Evolutionary conservation across 2,113 vertebrate genomes (phyloP), one percentile per base, ranked within the genome.

Genomic region (Atherinomorus stipes): DNA sequence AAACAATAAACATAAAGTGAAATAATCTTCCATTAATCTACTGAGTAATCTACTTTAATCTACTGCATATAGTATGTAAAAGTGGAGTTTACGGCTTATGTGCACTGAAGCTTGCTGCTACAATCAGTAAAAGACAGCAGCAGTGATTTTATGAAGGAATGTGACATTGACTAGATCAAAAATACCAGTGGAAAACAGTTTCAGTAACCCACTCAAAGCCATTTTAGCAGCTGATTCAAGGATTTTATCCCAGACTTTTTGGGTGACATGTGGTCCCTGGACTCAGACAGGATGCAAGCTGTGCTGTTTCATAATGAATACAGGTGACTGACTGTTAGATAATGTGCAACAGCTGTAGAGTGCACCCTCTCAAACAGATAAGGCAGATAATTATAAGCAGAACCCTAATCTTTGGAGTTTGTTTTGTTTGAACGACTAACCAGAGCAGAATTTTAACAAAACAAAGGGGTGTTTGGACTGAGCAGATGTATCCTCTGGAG

Each of bases 251-350:
- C 37, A 37, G 37, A 23, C 16, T 2, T 52, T 53, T 34, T 34
- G 26, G 26, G 28, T 44, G 10, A 53, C 45, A 61, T 21, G 47
- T 51, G 23, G 51, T 52, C 64, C 5, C 19, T 53, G 56, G 40
- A 31, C 37, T 53, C 45, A 25, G 7, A 34, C 19, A 60, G 47
- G 56, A 57, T 21, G 26, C 52, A 47, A 52, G 38, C 51, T 44
- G 25, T 23, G 57, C 58, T 58, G 66, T 83, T 80, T 71, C 79
- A 56, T 80, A 80, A 75, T 62, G 3, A 53, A 42, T 21, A 56
- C 68, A 81, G 75, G 69, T 80, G 53, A 84, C 65, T 76, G 54
- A 37, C 26, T 74, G 58, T 81, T 80, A 47, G 44, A 60, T 74
- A 40, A 74, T 26, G 26, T 52, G 40, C 15, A 53, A 4, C 58